Conservation (phyloP, 2,888 invertebrate genomes). For the Erebia palarica region DNA sequence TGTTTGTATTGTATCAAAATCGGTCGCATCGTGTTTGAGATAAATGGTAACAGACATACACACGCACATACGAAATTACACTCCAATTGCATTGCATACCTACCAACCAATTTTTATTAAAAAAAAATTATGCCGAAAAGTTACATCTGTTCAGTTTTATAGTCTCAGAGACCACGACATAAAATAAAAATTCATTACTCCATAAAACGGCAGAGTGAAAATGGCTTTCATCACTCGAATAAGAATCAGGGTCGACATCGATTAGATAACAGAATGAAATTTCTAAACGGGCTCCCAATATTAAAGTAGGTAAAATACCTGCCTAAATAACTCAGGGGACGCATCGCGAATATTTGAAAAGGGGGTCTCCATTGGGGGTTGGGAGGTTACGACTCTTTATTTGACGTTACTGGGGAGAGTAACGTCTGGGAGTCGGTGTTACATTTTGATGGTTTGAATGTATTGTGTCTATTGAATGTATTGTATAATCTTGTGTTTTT, state of each 20-base stretch:
- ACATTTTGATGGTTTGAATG: not conserved
- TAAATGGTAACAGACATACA: no score
- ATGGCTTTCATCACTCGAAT: conserved; percentile 32
- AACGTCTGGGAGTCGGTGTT: not conserved
- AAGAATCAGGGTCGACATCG: conserved; percentile 43
- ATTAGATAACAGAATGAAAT: conserved; percentile 53
- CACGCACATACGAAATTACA: no score
- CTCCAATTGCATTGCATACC: no score
- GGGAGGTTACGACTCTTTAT: conserved; percentile 33
- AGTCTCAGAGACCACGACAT: not conserved
- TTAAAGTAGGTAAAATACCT: conserved; percentile 54
- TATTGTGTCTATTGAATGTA: no score
- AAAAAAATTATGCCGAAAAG: not conserved
- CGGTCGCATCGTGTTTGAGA: no score
- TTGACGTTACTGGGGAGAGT: conserved; percentile 33
- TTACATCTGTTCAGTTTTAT: not conserved
- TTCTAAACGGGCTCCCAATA: conserved; percentile 51
- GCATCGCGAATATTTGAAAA: conserved; percentile 49
- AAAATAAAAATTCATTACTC: conserved; percentile 15
- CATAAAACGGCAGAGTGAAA: conserved; percentile 23
- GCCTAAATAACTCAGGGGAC: conserved; percentile 52
- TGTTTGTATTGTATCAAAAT: no score
- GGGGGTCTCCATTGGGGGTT: conserved; percentile 31
- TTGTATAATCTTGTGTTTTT: no score
- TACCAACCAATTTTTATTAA: not conserved